Base-by-base conservation (phyloP, 2,888 invertebrate genomes). In the Andrena bicolor region DNA sequence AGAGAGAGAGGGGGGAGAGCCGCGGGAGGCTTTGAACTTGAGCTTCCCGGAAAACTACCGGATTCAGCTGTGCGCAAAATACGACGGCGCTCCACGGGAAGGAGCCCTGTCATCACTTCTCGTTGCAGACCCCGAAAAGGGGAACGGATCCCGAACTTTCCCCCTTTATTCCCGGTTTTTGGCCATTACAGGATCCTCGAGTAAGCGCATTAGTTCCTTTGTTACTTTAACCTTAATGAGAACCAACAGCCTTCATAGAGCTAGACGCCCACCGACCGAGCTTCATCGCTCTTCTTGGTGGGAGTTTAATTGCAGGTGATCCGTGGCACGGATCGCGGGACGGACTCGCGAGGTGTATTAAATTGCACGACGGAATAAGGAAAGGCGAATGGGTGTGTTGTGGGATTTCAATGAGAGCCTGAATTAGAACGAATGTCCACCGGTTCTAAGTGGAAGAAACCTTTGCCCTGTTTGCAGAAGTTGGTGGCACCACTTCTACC, bases 21-120 rank as follows among this genome's bases (percentile, higher is more conserved):
- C 28, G 1, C 1, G 53, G 7, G 48, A 32, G 51, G 16, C 30
- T 73, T 69, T 48, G 48, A 51, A 65, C 68, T 58, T 28, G 63
- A 51, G 16, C 30, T 51, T 32, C 28, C 60, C 26, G 26, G 69
- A 63, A 75, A 75, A 64, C 56, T 70, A 41, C 66, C 26, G 61
- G 61, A 70, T 53, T 65, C 73, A 56, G 20, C 56, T 56, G 56
- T 20, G 70, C 28, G 63, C 63, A 41, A 71, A 76, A 61, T 66
- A 60, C 23, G 20, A 26, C 4, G 10, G 2, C 30, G 41, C 20
- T 35, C 16, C 56, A 58, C 32, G 56, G 51, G 23, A 66, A 30
- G 74, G 56, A 72, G 51, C 66, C 73, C 41, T 76, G 80, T 80
- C 80, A 66, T 80, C 80, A n/a, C 60, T 76, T 80, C 79, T 76